Conservation (phyloP, 2,888 invertebrate species). For the Chrysolina americana region DNA sequence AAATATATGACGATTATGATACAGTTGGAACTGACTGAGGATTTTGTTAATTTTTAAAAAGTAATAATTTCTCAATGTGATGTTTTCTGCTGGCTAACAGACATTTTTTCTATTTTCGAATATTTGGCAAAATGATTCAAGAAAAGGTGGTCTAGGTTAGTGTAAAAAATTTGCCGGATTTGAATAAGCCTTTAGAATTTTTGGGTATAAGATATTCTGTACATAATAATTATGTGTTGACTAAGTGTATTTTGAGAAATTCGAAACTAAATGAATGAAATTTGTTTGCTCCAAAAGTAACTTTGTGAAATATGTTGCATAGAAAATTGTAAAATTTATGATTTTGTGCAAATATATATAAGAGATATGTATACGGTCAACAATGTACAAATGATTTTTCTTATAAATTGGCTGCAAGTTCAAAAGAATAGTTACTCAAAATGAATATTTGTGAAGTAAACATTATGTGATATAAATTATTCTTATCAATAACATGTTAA, state of each 20-base stretch:
- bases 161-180: conserved; percentile 54
- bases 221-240: conserved; percentile 63
- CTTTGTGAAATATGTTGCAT: conserved; percentile 20
- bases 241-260: conserved; percentile 53
- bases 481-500: neutral
- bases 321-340: conserved; percentile 55
- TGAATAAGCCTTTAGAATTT: conserved; percentile 51
- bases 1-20: conserved; percentile 49
- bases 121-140: conserved; percentile 63
- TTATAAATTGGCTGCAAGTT: conserved; percentile 58
- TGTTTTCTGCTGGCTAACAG: conserved; percentile 33
- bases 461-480: conserved; percentile 13
- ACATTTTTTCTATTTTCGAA: conserved; percentile 36
- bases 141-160: conserved; percentile 62
- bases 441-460: conserved; percentile 20
- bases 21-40: conserved; percentile 64
- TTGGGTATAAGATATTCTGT: conserved; percentile 55
- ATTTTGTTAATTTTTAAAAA: conserved; percentile 49
- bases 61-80: conserved; percentile 25
- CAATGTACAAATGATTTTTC: conserved; percentile 66
- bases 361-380: conserved; percentile 68
- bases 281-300: conserved; percentile 12
- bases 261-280: conserved; percentile 30
- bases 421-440: conserved; percentile 33
- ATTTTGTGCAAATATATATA: conserved; percentile 63